Evolutionary conservation across 2,797 vertebrate genomes (phyloP).

Genomic region (Todus mexicanus): DNA sequence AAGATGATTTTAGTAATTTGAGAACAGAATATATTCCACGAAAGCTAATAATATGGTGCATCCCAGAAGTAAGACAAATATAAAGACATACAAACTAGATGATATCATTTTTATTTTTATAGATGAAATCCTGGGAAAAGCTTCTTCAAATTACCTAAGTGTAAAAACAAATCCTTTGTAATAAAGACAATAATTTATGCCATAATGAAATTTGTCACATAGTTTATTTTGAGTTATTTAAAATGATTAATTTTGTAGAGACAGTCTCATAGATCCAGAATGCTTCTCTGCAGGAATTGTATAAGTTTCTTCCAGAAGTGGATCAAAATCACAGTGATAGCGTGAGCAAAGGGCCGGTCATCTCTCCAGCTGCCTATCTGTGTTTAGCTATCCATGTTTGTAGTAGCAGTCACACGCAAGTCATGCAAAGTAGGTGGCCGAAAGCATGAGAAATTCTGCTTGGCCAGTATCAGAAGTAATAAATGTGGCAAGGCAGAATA

Average conservation of each 20-base stretch:
- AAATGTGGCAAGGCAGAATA: slow-evolving; percentile 66
- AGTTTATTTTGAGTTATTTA: slow-evolving; percentile 35
- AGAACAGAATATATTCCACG: neutral
- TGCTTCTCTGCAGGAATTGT: neutral
- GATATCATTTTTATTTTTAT: slow-evolving; percentile 24
- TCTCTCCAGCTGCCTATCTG: neutral
- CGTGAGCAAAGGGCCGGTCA: neutral
- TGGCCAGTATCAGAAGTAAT: slow-evolving; percentile 46
- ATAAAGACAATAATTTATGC: slow-evolving; percentile 29
- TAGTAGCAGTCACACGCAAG: neutral
- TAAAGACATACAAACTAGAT: neutral
- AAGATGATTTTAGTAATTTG: slow-evolving; percentile 40
- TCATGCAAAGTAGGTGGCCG: slow-evolving; percentile 21
- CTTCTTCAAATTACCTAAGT: slow-evolving; percentile 28
- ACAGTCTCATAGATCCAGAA: neutral
- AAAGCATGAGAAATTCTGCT: neutral
- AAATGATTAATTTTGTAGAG: neutral
- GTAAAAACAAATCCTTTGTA: slow-evolving; percentile 5
- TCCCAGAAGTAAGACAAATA: slow-evolving; percentile 57
- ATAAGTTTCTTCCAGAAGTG: neutral
- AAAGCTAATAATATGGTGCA: slow-evolving; percentile 51
- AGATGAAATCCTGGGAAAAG: slow-evolving; percentile 5
- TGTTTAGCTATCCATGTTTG: neutral
- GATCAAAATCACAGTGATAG: neutral
- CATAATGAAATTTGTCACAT: neutral